Evolutionary conservation across 2,888 invertebrate species (phyloP).

Genomic region (Pherbina coryleti): DNA sequence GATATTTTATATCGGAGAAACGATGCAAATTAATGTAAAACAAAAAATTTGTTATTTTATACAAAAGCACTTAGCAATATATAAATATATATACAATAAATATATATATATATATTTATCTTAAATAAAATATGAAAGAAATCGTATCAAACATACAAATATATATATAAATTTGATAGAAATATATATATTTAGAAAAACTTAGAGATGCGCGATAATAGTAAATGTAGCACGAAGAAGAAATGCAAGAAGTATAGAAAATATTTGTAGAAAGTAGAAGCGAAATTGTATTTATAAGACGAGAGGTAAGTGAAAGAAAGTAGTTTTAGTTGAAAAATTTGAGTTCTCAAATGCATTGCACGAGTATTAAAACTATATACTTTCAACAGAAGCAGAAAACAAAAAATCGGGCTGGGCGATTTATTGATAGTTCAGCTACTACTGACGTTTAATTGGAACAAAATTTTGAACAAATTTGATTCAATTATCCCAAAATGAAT

Average conservation of each 20-base stretch:
- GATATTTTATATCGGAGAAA: slow-evolving; percentile 35
- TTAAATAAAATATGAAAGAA: not conserved
- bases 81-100: slow-evolving; percentile 1
- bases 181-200: not conserved
- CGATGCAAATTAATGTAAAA: slow-evolving; percentile 24
- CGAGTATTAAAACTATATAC: no score
- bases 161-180: not conserved
- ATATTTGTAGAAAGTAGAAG: not conserved
- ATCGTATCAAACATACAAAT: not conserved
- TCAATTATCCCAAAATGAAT: no score
- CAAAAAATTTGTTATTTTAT: slow-evolving; percentile 39
- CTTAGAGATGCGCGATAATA: not conserved
- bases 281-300: not conserved
- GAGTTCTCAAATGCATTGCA: no score
- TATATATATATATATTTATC: slow-evolving; percentile 14
- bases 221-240: not conserved
- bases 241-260: not conserved
- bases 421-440: no score
- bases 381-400: no score
- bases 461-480: no score
- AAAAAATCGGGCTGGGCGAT: no score
- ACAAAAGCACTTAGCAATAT: slow-evolving; percentile 31
- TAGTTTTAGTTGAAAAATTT: not conserved
- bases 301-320: not conserved
- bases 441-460: no score